Conservation (phyloP, 2,797 vertebrate species). For the Euthynnus affinis region DNA sequence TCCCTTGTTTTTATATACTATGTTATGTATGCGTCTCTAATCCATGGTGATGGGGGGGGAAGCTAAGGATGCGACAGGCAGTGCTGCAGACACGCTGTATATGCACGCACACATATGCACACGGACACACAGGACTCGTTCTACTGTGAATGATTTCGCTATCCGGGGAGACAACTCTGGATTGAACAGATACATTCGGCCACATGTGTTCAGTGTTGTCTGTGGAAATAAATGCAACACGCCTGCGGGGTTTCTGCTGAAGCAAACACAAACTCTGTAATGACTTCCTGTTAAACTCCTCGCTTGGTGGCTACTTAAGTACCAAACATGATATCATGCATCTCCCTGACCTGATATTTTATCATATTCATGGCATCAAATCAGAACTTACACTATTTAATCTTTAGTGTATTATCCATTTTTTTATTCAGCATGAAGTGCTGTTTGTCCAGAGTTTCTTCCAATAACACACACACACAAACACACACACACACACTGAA, state of each 20-base stretch:
- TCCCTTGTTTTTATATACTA: slow-evolving; percentile 44
- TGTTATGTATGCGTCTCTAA: slow-evolving; percentile 15
- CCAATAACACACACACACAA: neutral
- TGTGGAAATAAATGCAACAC: slow-evolving; percentile 23
- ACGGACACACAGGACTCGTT: slow-evolving; percentile 33
- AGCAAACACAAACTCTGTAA: slow-evolving; percentile 26
- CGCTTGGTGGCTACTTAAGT: slow-evolving; percentile 31
- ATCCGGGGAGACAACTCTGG: slow-evolving; percentile 26
- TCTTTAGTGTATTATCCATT: neutral
- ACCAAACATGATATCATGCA: neutral
- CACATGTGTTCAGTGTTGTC: slow-evolving; percentile 7
- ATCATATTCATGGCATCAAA: neutral
- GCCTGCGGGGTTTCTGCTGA: slow-evolving; percentile 23
- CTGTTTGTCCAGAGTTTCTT: neutral
- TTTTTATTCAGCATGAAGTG: neutral
- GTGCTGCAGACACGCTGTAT: slow-evolving; percentile 18
- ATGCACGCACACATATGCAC: neutral
- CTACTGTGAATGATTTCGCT: slow-evolving; percentile 40
- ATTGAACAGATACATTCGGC: slow-evolving; percentile 28
- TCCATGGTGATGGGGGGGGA: slow-evolving; percentile 12
- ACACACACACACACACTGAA: neutral
- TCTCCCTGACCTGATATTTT: neutral
- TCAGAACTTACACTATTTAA: accelerated
- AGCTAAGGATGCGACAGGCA: slow-evolving; percentile 14
- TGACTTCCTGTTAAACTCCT: slow-evolving; percentile 27